Evolutionary conservation across 1,140 invertebrate species (phyloP).

Genomic region (Venustaconcha ellipsiformis): DNA sequence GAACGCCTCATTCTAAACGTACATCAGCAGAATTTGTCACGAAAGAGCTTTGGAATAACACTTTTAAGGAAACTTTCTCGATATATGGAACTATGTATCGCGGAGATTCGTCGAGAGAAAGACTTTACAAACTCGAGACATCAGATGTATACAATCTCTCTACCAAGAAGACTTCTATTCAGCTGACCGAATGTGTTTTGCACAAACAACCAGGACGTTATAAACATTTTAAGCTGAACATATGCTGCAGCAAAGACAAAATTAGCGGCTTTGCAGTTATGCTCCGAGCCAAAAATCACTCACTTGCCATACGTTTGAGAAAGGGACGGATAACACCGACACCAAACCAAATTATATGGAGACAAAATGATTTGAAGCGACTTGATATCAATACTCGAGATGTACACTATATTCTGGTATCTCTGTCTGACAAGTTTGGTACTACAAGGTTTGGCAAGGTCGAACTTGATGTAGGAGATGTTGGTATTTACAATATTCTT

Average conservation of each 20-base stretch:
- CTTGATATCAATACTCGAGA: background rate
- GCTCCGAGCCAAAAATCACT: background rate
- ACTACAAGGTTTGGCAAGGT: too few species aligned
- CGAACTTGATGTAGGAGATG: too few species aligned
- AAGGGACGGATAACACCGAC: background rate
- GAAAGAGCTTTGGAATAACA: slow-evolving; percentile 29
- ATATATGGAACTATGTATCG: slow-evolving; percentile 51
- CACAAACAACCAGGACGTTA: too few species aligned
- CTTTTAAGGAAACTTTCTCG: slow-evolving; percentile 34
- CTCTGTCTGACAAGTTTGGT: too few species aligned
- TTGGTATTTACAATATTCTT: too few species aligned
- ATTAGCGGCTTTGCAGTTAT: slow-evolving; percentile 17
- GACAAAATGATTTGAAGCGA: background rate
- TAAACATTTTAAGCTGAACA: background rate
- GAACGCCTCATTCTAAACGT: slow-evolving; percentile 62
- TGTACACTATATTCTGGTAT: too few species aligned
- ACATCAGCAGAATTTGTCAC: slow-evolving; percentile 26
- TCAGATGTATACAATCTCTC: slow-evolving; percentile 1
- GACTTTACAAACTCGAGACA: slow-evolving; percentile 10
- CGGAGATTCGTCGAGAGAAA: slow-evolving; percentile 42
- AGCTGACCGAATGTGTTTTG: too few species aligned
- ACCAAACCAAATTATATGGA: background rate
- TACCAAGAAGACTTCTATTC: slow-evolving; percentile 5
- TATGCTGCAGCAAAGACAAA: slow-evolving; percentile 16
- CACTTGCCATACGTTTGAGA: background rate